Conservation (phyloP, 1,140 invertebrate species). For the Brachionus plicatilis region DNA sequence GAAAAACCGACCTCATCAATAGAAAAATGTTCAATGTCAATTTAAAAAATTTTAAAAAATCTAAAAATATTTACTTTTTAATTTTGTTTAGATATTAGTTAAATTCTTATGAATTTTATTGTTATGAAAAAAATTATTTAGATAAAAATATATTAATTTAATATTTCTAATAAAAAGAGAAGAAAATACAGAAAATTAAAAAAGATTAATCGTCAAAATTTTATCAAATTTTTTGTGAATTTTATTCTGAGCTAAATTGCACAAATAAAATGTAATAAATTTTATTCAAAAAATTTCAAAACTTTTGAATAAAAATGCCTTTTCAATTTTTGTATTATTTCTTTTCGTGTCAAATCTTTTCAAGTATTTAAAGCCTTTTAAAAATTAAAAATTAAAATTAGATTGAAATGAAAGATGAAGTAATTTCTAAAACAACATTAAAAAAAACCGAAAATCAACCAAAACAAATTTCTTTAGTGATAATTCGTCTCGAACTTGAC, state of each 20-base stretch:
- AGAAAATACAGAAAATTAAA: too few species aligned
- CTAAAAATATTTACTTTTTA: too few species aligned
- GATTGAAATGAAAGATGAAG: constrained; percentile 30
- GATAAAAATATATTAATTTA: too few species aligned
- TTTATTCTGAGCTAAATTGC: background rate
- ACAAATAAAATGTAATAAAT: background rate
- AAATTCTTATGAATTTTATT: too few species aligned
- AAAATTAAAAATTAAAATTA: background rate
- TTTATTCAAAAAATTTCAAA: background rate
- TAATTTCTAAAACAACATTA: background rate
- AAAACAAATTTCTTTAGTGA: background rate
- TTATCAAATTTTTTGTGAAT: background rate
- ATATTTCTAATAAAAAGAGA: too few species aligned
- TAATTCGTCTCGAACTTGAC: background rate
- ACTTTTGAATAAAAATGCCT: background rate
- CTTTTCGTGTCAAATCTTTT: background rate
- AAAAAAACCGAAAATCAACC: background rate
- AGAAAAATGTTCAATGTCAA: too few species aligned
- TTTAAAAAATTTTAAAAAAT: too few species aligned
- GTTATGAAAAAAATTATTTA: too few species aligned
- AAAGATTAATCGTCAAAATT: too few species aligned
- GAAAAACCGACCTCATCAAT: too few species aligned
- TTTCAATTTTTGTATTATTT: background rate
- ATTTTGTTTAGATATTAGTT: too few species aligned
- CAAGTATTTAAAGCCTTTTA: background rate